Evolutionary conservation across 2,797 vertebrate genomes (phyloP), one percentile per base, ranked within the genome.

Genomic region (Cichlasoma orientale): DNA sequence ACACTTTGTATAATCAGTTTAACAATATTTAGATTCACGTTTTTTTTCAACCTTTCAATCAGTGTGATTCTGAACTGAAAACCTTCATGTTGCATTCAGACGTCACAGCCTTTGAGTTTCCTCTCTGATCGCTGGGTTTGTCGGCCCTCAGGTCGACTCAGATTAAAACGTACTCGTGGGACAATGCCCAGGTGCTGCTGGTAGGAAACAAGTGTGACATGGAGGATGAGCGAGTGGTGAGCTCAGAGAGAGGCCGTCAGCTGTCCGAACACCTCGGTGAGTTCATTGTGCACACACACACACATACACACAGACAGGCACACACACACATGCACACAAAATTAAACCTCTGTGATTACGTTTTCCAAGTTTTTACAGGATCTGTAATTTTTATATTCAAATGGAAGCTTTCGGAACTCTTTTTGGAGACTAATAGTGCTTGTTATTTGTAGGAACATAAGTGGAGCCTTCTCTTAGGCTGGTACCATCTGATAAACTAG

Each of bases 151-250:
- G 98, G 98, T 98, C 98, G 1, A 99, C 98, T 79, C 98, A 99
- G 93, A 99, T 99, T 86, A 99, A 99, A 91, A 99, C 98, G 0
- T 99, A 99, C 93, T 99, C 98, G 0, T 99, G 98, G 98, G 98
- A 99, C 93, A 99, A 99, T 1, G 98, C 98, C 27, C 98, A 99
- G 92, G 98, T 99, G 61, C 95, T 99, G 90, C 94, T 99, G 89
- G 98, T 99, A 29, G 98, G 98, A 25, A 99, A 99, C 94, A 99
- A 99, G 89, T 98, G 98, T 25, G 98, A 99, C 94, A 99, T 99
- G 98, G 98, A 99, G 75, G 98, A 99, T 0, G 98, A 99, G 83
- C 93, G 98, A 0, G 96, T 98, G 23, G 98, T 99, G 50, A 96
- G 94, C 0, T 96, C 96, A 0, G 98, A 99, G 5, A 95, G 98